Conservation (phyloP, 2,113 vertebrate genomes). For the Xiphorhynchus elegans region DNA sequence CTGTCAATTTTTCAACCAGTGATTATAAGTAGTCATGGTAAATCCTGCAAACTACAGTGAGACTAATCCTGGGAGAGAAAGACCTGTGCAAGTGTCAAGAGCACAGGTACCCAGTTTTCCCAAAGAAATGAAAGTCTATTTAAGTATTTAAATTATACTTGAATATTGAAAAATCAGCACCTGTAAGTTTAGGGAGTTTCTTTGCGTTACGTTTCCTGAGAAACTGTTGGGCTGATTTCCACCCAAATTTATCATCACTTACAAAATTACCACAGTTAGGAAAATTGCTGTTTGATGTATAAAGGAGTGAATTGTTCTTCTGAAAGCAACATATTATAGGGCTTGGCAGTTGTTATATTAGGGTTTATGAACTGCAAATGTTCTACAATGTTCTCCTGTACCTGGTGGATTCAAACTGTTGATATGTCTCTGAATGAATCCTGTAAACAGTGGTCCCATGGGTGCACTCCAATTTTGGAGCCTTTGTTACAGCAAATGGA, state of each 20-base stretch:
- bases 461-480: neutral
- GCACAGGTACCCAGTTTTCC: neutral
- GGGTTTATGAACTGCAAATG: constrained; percentile 38
- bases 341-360: constrained; percentile 9
- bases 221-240: neutral
- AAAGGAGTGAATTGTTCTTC: constrained; percentile 53
- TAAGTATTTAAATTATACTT: neutral
- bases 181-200: neutral
- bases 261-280: constrained; percentile 48
- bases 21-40: constrained; percentile 31
- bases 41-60: constrained; percentile 39
- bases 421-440: neutral
- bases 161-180: neutral
- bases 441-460: neutral
- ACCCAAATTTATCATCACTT: neutral
- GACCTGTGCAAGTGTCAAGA: neutral
- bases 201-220: neutral
- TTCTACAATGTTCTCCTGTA: constrained; percentile 32
- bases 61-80: constrained; percentile 34
- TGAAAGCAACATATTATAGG: neutral
- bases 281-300: constrained; percentile 52
- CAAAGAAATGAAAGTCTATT: neutral
- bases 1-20: constrained; percentile 42
- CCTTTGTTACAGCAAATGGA: constrained; percentile 28
- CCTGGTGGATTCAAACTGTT: neutral